Base-by-base conservation (phyloP, 2,888 invertebrate genomes). In the Eulithis prunata region DNA sequence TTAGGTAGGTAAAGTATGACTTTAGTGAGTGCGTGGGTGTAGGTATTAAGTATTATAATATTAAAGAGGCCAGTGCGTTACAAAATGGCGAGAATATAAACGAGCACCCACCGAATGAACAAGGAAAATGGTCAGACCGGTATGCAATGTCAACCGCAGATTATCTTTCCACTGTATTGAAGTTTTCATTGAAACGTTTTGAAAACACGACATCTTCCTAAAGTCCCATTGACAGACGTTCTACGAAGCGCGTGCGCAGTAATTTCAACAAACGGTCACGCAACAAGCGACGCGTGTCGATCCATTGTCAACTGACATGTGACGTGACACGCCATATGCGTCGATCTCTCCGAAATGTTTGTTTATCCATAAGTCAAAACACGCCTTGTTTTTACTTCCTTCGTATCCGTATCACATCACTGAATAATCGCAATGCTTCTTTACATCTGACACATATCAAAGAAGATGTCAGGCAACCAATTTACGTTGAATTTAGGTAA, bases 241-340 rank as follows among this genome's bases (percentile, higher is more conserved):
- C 91, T 81, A 71, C 76, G 91, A 90, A 91, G 78, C 90, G 87
- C 88, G 89, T 90, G 91, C 89, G 82, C 84, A 68, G 85, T 82
- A 69, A 64, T 66, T 69, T 69, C 69, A 71, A 71, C 71, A 71
- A 70, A 62, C 71, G 60, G 63, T 57, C 69, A 63, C 62, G 70
- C 62, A 68, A 58, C 63, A 54, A 54, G 49, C 70, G 71, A 75
- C 80, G 76, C 76, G 78, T 75, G 81, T 70, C 75, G 32, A 54
- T 69, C 77, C 71, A 82, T 82, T 82, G 82, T 82, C 66, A 66
- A 62, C 41, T 52, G 64, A 53, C 58, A 63, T 54, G 64, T 80
- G 80, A 81, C 82, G 81, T 81, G 79, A 76, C 38, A 51, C 65
- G 65, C 78, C 79, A 84, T 73, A 74, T 82, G 78, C 72, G 75